Base-by-base conservation (phyloP, 2,113 vertebrate genomes). In the Rafetus swinhoei region DNA sequence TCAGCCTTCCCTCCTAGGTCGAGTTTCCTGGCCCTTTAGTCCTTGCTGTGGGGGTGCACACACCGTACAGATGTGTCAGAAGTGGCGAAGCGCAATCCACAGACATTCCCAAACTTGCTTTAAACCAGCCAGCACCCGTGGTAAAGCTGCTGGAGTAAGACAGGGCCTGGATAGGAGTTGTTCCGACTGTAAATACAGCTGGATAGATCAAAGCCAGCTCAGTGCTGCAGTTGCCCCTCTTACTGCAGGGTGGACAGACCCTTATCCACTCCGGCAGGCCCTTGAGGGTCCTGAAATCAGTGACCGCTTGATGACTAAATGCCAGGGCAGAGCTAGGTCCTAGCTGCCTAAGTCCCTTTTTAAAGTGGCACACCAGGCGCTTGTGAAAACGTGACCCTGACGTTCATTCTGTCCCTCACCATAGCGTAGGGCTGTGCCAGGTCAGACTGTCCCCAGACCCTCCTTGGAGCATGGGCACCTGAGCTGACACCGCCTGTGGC, bases 381-480 rank as follows among this genome's bases (percentile, higher is more conserved):
- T 32, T 32, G 27, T 65, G 60, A 65, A 65, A 32, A 32, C 15
- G 7, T 32, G 60, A 65, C 60, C 29, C 14, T 11, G 25, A 27
- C 5, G 12, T 62, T 62, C 12, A 14, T 62, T 62, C 59, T 29
- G 25, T 65, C 27, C 29, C 59, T 13, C 59, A 14, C 29, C 7
- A 29, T 15, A 65, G 16, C 7, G 16, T 16, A 65, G 29, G 62
- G 29, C 62, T 32, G 39, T 4, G 39, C 39, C 32, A 18, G 7
- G 32, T 9, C 32, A n/a, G 16, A 19, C 65, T 9, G n/a, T 79
- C 57, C 82, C 4, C 1, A 4, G 39, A 69, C 0, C 15, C 52
- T 65, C 32, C 65, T 69, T 16, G 8, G 65, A 69, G 32, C 32
- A 69, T 9, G 32, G 16, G 16, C 32, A n/a, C 65, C 86, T 19